Percentiles rank a stretch among this genome's conserved stretches.
Evolutionary conservation across 2,888 invertebrate genomes (phyloP).

Genomic region (Pseudococcus viburni): DNA sequence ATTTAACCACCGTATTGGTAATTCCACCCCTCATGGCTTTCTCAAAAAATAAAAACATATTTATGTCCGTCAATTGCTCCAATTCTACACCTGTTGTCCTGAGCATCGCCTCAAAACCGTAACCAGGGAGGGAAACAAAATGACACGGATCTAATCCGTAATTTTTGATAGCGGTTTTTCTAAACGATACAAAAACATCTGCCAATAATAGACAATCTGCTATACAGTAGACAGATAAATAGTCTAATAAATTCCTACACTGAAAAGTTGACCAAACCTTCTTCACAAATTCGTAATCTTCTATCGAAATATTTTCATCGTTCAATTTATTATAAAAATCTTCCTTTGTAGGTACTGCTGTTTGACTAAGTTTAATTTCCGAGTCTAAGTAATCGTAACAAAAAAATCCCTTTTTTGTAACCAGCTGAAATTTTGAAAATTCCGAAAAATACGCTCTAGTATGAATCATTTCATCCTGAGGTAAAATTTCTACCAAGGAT

Average conservation of each 20-base stretch:
- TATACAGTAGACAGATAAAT: not conserved
- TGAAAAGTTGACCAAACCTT: not conserved
- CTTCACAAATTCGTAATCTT: not conserved
- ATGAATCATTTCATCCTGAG: not conserved
- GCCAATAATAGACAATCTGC: no score
- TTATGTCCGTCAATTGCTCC: no score
- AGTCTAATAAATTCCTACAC: not conserved
- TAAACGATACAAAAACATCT: no score
- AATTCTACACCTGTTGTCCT: no score
- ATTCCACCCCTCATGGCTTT: no score
- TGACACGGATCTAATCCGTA: no score
- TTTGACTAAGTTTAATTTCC: not conserved
- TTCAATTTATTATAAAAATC: not conserved
- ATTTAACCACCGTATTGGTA: no score
- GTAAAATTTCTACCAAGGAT: not conserved
- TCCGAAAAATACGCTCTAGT: not conserved
- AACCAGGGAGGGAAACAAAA: no score
- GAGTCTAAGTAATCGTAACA: not conserved
- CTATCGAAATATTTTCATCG: not conserved
- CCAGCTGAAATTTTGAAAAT: not conserved
- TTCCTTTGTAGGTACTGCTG: not conserved
- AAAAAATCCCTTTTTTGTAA: not conserved
- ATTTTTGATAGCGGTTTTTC: no score
- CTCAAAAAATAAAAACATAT: no score
- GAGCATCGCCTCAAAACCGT: no score